Evolutionary conservation across 2,888 invertebrate species (phyloP).

Genomic region (Steinernema carpocapsae): DNA sequence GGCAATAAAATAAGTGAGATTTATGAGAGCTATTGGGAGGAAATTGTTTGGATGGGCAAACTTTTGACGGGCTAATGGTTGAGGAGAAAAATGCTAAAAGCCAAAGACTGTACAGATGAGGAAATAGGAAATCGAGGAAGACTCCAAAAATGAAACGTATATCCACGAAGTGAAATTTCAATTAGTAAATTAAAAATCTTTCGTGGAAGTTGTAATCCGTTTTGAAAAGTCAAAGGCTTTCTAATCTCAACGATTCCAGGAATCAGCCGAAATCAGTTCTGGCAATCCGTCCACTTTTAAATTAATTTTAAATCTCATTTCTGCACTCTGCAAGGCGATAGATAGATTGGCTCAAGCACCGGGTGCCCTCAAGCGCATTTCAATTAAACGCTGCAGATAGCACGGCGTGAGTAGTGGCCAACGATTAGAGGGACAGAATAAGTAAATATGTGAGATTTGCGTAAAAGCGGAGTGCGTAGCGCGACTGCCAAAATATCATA

Average conservation of each 20-base stretch:
- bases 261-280: too few relatives aligned
- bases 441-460: too few relatives aligned
- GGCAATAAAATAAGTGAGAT: not conserved
- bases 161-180: too few relatives aligned
- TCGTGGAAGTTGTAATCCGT: not conserved
- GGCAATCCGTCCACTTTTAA: not conserved
- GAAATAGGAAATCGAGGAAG: not conserved
- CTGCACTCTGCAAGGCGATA: not conserved
- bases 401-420: not conserved
- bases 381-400: constrained; percentile 1
- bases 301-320: constrained; percentile 4
- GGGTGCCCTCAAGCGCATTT: constrained; percentile 8
- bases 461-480: too few relatives aligned
- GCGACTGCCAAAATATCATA: not conserved
- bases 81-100: too few relatives aligned
- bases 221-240: not conserved
- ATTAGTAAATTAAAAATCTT: too few relatives aligned
- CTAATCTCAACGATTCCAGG: not conserved
- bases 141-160: too few relatives aligned
- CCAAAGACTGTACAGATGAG: too few relatives aligned
- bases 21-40: not conserved
- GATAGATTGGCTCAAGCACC: constrained; percentile 5
- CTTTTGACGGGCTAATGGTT: too few relatives aligned
- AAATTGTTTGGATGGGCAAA: too few relatives aligned
- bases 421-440: too few relatives aligned